Conservation (phyloP, 2,888 invertebrate genomes). For the Cantharis nigra region DNA sequence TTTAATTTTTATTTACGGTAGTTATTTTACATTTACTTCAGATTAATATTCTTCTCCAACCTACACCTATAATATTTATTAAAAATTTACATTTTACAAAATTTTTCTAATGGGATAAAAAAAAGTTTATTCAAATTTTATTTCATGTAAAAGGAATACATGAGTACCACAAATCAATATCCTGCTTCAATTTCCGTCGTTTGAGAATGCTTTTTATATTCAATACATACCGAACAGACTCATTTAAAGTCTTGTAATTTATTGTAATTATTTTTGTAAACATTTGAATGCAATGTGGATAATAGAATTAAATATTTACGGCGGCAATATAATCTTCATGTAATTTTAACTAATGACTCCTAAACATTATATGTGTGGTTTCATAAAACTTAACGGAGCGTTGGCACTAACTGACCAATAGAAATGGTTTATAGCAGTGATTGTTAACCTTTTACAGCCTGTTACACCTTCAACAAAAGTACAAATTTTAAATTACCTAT, state of each 20-base stretch:
- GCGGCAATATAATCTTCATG: neutral
- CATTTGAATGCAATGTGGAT: neutral
- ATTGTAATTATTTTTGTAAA: neutral
- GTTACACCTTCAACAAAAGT: neutral
- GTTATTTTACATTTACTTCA: neutral
- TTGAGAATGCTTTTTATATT: neutral
- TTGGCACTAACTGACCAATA: neutral
- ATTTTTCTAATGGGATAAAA: neutral
- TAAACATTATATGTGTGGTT: neutral
- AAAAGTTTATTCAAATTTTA: neutral
- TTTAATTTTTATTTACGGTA: neutral
- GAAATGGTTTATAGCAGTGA: neutral
- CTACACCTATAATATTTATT: neutral
- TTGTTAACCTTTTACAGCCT: neutral
- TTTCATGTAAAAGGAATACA: neutral
- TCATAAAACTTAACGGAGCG: neutral
- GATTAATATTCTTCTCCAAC: neutral
- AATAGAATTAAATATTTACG: neutral
- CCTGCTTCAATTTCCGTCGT: neutral
- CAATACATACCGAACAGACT: neutral
- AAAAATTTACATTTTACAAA: neutral
- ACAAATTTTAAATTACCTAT: neutral
- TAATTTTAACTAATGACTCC: neutral
- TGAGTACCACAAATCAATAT: neutral
- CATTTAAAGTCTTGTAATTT: neutral